Evolutionary conservation across 2,888 invertebrate species (phyloP), one percentile per base, ranked within the genome.

Genomic region (Calephelis perditalis): DNA sequence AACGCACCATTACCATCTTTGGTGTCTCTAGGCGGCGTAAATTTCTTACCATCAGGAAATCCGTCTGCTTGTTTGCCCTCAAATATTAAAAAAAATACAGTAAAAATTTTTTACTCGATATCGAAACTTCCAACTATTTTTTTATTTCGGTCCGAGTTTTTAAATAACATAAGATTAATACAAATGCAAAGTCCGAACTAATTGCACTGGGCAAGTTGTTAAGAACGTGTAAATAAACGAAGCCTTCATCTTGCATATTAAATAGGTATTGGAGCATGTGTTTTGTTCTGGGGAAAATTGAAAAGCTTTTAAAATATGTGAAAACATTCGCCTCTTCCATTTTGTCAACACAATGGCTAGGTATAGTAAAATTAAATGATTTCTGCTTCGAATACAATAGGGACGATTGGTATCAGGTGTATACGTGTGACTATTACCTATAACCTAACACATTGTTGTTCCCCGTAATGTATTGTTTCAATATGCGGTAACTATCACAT

Each of bases 311-410:
- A 54, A 54, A 36, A 54, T 11, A 54, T 54, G n/a, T 4, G 35
- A 54, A 54, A 54, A 35, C 36, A 11, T 54, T 36, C 35, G 52
- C 44, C 45, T 44, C 15, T 45, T n/a, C n/a, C 40, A 57, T 57
- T 45, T 57, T 45, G 57, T 35, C 46, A 46, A 57, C 35, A 44
- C 35, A 46, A 46, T 57, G 26, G 26, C 26, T 26, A 36, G 54
- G n/a, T 36, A 36, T 44, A n/a, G 45, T 57, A 57, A 57, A 35
- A 44, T 57, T 43, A 45, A 45, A 45, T 57, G 57, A 57, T 57
- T 57, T 57, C 46, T 46, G 57, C 26, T 12, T 44, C 35, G 57
- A 46, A 57, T 45, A 44, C 57, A 57, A 26, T 45, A 46, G 54
- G 54, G 35, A 36, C 54, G 54, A 54, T 54, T 54, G 54, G 54